Evolutionary conservation across 2,797 vertebrate species (phyloP), one percentile per base, ranked within the genome.

Genomic region (Propithecus deckenii): DNA sequence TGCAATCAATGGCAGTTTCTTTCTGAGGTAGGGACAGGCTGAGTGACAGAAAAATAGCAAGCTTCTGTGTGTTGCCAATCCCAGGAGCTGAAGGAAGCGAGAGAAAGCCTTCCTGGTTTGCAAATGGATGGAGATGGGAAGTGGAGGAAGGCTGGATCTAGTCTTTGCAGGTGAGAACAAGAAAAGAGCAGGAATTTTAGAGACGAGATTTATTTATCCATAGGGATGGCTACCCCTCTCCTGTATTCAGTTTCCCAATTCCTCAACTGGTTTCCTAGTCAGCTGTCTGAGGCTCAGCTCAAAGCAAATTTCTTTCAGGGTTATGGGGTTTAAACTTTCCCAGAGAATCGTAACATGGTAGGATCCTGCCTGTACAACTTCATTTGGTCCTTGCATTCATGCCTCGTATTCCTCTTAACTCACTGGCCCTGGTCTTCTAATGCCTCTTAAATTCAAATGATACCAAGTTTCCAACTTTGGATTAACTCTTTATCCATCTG

Each of bases 1-100:
- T 97, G 92, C 69, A 97, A 98, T 98, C 98, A 97, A 75, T 81
- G 91, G 43, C 50, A 59, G 87, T 98, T 95, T 93, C 76, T 0
- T 81, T 71, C 79, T 4, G 32, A 95, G 88, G 84, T 65, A 91
- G 79, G 61, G 18, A 61, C 92, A 95, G 74, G 76, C 94, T 93
- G 93, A 98, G 69, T 52, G 95, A 89, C 85, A 96, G 93, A 67
- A 92, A 86, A 93, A 96, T 57, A 90, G 63, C 50, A 59, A 41
- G 11, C 46, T 91, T 50, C 25, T 2, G 10, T 15, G 14, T 69
- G 41, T 63, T 92, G 83, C 20, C 80, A 25, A 18, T 63, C 5
- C 69, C 3, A 1, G 78, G 59, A 85, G 48, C 46, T 52, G 79
- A 96, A 92, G 63, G 65, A 96, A 96, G 43, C 7, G 86, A 15